Percentiles rank a stretch among this genome's conserved stretches.
Evolutionary conservation across 2,797 vertebrate genomes (phyloP).

Genomic region (Chelidonichthys spinosus): DNA sequence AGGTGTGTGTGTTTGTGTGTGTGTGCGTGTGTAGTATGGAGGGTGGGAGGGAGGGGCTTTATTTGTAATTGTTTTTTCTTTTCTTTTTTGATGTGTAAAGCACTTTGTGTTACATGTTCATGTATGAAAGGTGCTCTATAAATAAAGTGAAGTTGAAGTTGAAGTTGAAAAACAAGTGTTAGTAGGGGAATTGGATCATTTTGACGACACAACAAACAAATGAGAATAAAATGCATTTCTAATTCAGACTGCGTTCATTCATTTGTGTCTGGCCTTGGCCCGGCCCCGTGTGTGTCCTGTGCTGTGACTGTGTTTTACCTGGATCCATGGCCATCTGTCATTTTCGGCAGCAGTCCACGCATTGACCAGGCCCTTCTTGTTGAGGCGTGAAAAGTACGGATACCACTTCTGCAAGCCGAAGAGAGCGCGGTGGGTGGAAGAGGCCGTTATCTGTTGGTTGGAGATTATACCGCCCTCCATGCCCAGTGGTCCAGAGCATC

Average conservation of each 20-base stretch:
- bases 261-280: conserved; percentile 16
- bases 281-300: conserved; percentile 26
- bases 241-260: conserved; percentile 33
- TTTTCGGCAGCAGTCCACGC: conserved; percentile 99
- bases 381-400: conserved; percentile 96
- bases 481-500: conserved; percentile 95
- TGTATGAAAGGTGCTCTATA: no score
- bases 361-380: conserved; percentile 98
- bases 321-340: conserved; percentile 99
- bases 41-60: no score
- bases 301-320: conserved; percentile 88
- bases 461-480: conserved; percentile 99
- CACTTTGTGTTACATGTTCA: no score
- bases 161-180: background rate
- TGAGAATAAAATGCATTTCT: background rate
- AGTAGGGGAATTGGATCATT: background rate
- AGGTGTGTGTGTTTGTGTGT: no score
- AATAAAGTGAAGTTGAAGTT: no score
- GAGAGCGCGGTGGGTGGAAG: conserved; percentile 96
- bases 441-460: conserved; percentile 98
- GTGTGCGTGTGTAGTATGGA: no score
- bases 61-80: no score
- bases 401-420: conserved; percentile 99
- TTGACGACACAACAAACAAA: conserved; percentile 16
- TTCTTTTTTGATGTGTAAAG: no score